Evolutionary conservation across 2,797 vertebrate species (phyloP), one percentile per base, ranked within the genome.

Genomic region (Gadopsis marmoratus): DNA sequence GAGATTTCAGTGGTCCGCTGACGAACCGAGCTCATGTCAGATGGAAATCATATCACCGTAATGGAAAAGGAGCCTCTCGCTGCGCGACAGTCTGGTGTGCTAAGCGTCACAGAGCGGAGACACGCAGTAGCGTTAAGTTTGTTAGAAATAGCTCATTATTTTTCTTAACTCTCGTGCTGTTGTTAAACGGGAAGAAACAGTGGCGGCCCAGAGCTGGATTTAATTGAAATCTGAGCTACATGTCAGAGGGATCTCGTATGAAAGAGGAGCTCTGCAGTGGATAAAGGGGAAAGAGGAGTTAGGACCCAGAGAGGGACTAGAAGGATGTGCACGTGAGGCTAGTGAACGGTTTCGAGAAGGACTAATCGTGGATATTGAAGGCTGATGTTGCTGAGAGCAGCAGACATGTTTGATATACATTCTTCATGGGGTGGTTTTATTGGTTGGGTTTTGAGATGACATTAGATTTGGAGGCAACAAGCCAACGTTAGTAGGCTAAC

Each of bases 1-100:
- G 86, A 85, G 82, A 83, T 77, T 75, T 74, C 35, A 82, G 48
- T 53, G 87, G 83, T 85, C 26, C 59, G 39, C 80, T 33, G 84
- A 78, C 35, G 39, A 67, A 69, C 75, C 23, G 7, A 78, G 74
- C 60, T 73, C 39, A 13, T 62, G 87, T 85, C 89, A 86, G 86
- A 88, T 86, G 89, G 85, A 86, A 90, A 84, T 80, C 33, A 72
- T 78, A 83, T 78, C 14, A 62, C 64, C 3, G 47, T 82, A 70
- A 90, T 72, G 82, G 88, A 89, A 87, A 91, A 84, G 78, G 82
- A 87, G 82, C 71, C 81, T 48, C 89, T 85, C 6, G 39, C 86
- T 84, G 83, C 75, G 88, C 60, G 83, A 84, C 82, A 79, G 84
- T 85, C 87, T 84, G 86, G 7, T 62, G 69, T 23, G 37, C 68